phyloP scores from a whole-genome alignment of 2,888 invertebrate genomes.

The Pristionchus maxplancki region DNA sequence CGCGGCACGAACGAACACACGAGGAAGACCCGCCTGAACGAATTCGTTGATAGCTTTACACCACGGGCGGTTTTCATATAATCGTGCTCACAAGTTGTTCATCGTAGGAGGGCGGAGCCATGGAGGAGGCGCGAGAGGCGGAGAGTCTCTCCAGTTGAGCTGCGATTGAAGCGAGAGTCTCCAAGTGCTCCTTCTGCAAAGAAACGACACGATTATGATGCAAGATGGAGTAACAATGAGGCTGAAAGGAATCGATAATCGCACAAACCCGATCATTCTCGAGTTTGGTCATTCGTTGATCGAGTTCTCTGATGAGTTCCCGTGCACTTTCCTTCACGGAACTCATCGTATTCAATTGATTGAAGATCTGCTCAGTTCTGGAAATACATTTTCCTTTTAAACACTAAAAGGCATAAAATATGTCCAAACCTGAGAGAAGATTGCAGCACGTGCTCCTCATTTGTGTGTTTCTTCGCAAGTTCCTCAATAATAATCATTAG shows the following conservation, averaged over 20 bases:
- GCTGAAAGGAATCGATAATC: too few species aligned
- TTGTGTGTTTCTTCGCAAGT: background rate
- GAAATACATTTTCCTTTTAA: background rate
- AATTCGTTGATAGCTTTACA: too few species aligned
- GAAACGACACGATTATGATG: too few species aligned
- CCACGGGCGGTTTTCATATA: too few species aligned
- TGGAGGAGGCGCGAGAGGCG: background rate
- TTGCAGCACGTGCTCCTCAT: background rate
- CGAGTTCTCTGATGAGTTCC: slow-evolving; percentile 25
- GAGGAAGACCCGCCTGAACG: background rate
- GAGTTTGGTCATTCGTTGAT: slow-evolving; percentile 15
- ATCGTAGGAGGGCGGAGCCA: background rate
- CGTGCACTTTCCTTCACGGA: background rate
- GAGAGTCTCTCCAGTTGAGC: slow-evolving; percentile 13
- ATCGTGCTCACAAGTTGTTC: background rate
- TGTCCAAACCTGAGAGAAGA: background rate
- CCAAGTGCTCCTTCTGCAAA: background rate
- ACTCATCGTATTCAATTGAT: background rate
- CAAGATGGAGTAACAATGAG: too few species aligned
- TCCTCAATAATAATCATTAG: background rate
- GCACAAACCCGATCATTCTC: background rate
- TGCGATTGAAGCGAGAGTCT: background rate
- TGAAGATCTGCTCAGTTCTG: slow-evolving; percentile 35
- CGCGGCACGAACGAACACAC: background rate
- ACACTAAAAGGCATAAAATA: background rate